Evolutionary conservation across 2,888 invertebrate genomes (phyloP), one percentile per base, ranked within the genome.

Genomic region (Aphrophora alni): DNA sequence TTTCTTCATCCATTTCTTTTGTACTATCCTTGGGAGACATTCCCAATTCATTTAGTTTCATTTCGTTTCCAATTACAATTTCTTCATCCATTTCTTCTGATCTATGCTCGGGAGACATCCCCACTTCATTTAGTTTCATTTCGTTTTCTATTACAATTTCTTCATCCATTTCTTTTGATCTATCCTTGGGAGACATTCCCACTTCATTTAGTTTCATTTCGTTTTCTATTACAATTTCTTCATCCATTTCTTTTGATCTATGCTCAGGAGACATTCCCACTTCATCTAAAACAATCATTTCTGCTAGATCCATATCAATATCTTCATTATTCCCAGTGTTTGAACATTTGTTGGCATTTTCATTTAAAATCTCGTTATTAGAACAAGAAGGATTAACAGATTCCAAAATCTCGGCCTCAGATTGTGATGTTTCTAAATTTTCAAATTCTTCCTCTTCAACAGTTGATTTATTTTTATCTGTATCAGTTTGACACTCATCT

Each of bases 241-340:
- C 78, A 51, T 28, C 0, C 21, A 59, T 59, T n/a, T n/a, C n/a
- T 51, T 21, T 78, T 28, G 78, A 51, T 28, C 27, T 72, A 24
- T 73, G 72, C 27, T 78, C 78, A 38, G 78, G 78, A 17, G 78
- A 78, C 78, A 78, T 78, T 10, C 78, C 78, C 17, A 79, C 74
- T 79, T 79, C 78, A 38, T 79, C 78, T 12, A 79, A 28, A 14
- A 79, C 74, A 25, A 79, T 79, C 78, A 79, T 79, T 10, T 79
- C 74, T 21, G 73, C 68, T n/a, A 79, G 69, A 74, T 79, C 78
- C 21, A 79, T 79, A 38, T 79, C 74, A 68, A 38, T 38, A 26
- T 78, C 78, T 33, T 33, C 38, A 38, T 0, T 24, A 24, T 28
- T 74, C 38, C 3, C 59, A 8, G 17, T 25, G 8, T 38, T 26